phyloP scores from a whole-genome alignment of 2,797 vertebrate genomes.

The Melanitta fusca region DNA sequence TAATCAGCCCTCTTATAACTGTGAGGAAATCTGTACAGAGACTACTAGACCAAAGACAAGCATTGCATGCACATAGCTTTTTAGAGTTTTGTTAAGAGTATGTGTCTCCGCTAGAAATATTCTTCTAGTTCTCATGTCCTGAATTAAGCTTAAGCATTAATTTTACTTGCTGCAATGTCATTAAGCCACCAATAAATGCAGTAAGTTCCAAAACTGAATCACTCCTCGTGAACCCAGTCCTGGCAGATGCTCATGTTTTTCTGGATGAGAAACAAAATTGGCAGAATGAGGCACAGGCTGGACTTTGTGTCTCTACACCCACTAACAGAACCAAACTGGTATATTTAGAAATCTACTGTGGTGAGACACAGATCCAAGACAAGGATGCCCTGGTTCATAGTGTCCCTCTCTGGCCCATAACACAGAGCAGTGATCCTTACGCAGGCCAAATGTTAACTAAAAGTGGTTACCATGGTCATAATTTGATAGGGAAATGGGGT shows the following conservation, averaged over 20 bases:
- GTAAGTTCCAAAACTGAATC: constrained; percentile 45
- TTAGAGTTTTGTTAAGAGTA: not conserved
- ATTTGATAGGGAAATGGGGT: not conserved
- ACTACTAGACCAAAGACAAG: not conserved
- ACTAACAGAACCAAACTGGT: not conserved
- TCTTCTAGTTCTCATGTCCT: not conserved
- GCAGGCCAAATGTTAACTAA: not conserved
- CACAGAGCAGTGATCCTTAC: not conserved
- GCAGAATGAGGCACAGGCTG: constrained; percentile 51
- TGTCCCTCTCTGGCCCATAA: not conserved
- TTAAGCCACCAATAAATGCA: constrained; percentile 4
- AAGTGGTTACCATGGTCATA: not conserved
- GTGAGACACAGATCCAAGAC: not conserved
- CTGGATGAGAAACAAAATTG: constrained; percentile 35
- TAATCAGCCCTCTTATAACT: not conserved
- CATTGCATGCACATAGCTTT: not conserved
- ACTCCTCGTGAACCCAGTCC: constrained; percentile 6
- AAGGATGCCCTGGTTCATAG: not conserved
- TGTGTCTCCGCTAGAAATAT: not conserved
- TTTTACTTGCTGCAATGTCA: constrained; percentile 14
- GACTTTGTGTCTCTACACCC: constrained; percentile 37
- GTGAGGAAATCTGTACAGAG: constrained; percentile 18
- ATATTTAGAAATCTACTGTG: constrained; percentile 15
- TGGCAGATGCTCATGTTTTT: constrained; percentile 47
- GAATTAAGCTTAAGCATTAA: constrained; percentile 34